Evolutionary conservation across 1,140 invertebrate genomes (phyloP).

Genomic region (Drosophila saltans): DNA sequence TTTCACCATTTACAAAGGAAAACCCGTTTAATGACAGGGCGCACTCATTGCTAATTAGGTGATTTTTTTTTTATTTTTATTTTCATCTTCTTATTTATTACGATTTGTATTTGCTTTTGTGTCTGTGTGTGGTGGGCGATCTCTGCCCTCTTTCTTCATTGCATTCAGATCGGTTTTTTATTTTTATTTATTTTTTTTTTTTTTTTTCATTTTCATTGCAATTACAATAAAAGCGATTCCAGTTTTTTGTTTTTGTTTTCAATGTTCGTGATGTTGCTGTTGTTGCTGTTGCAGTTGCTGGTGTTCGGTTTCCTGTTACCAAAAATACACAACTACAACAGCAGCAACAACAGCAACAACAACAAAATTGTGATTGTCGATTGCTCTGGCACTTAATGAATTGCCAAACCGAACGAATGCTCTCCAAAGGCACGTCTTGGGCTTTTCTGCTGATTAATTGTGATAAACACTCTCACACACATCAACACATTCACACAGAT

Average conservation of each 20-base stretch:
- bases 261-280: constrained; percentile 48
- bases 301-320: constrained; percentile 59
- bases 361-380: constrained; percentile 53
- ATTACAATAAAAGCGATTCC: constrained; percentile 61
- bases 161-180: constrained; percentile 4
- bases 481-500: not conserved
- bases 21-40: constrained; percentile 49
- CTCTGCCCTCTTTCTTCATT: constrained; percentile 24
- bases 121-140: constrained; percentile 41
- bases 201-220: constrained; percentile 40
- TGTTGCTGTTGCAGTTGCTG: constrained; percentile 14
- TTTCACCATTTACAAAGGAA: constrained; percentile 4
- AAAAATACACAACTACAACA: constrained; percentile 45
- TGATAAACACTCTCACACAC: constrained; percentile 25
- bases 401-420: constrained; percentile 36
- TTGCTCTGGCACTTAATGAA: constrained; percentile 55
- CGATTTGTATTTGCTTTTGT: constrained; percentile 42
- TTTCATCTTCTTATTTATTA: constrained; percentile 46
- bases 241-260: constrained; percentile 23
- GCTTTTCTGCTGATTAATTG: constrained; percentile 57
- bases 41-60: constrained; percentile 52
- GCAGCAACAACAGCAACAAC: constrained; percentile 1
- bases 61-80: constrained; percentile 35
- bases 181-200: not conserved
- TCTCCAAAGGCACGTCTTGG: constrained; percentile 51